phyloP scores from a whole-genome alignment of 2,797 vertebrate species.

The Ambastaia sidthimunki region DNA sequence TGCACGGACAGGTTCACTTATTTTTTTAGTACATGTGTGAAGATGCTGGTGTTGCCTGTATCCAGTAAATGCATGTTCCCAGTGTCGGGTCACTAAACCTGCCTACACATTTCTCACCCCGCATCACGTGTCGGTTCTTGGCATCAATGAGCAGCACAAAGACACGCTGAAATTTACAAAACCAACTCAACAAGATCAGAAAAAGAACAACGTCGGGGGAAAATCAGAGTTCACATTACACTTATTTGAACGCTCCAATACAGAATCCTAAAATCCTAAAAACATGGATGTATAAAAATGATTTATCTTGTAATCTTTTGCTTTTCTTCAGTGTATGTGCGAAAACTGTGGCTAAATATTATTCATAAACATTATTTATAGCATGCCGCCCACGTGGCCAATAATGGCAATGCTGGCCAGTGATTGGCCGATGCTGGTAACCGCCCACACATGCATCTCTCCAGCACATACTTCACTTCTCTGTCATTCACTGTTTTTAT shows the following conservation, averaged over 20 bases:
- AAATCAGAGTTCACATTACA: background rate
- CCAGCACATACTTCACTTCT: background rate
- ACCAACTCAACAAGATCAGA: conserved; percentile 10
- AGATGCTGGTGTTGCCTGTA: conserved; percentile 8
- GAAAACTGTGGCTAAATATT: background rate
- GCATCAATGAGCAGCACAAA: background rate
- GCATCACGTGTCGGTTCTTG: conserved; percentile 12
- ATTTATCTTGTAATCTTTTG: background rate
- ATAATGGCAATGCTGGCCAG: background rate
- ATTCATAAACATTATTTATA: background rate
- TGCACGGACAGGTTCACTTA: background rate
- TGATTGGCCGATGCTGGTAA: background rate
- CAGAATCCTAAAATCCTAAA: no score
- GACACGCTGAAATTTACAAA: conserved; percentile 1
- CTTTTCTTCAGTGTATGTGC: background rate
- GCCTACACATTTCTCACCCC: conserved; percentile 38
- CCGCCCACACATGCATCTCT: background rate
- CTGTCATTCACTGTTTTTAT: background rate
- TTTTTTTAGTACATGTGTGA: background rate
- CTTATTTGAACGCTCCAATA: no score
- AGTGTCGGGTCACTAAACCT: conserved; percentile 1
- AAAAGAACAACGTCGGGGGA: background rate
- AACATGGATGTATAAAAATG: no score
- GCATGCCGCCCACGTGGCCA: background rate
- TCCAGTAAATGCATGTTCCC: conserved; percentile 3